Conservation (phyloP, 2,113 vertebrate genomes). For the Ptilonorhynchus violaceus region DNA sequence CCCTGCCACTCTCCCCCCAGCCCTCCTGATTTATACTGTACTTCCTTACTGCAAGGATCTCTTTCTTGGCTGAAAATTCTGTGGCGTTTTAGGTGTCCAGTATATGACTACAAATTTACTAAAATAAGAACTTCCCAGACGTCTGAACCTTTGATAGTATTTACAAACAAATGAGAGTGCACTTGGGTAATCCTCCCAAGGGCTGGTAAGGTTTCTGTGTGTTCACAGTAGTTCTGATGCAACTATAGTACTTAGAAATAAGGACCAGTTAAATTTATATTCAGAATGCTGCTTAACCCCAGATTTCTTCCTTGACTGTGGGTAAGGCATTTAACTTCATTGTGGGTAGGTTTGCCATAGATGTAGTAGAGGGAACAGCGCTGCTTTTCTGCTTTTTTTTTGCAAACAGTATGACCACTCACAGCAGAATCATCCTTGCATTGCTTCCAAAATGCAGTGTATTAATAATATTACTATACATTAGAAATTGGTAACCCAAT, state of each 20-base stretch:
- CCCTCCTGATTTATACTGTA: background rate
- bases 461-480: background rate
- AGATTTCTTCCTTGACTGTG: background rate
- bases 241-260: background rate
- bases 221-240: background rate
- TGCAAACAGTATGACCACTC: background rate
- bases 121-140: background rate
- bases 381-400: background rate
- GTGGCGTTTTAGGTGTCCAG: background rate
- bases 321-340: background rate
- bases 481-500: background rate
- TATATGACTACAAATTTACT: background rate
- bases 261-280: background rate
- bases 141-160: background rate
- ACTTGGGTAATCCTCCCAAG: background rate
- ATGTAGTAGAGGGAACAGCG: rapidly evolving
- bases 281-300: background rate
- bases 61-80: background rate
- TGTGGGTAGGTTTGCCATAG: background rate
- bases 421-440: background rate
- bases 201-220: background rate
- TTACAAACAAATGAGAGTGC: background rate
- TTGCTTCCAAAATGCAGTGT: background rate
- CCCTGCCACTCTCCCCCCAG: background rate
- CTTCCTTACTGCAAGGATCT: background rate